Base-by-base conservation (phyloP, 2,113 vertebrate genomes). In the Nesoenas mayeri region DNA sequence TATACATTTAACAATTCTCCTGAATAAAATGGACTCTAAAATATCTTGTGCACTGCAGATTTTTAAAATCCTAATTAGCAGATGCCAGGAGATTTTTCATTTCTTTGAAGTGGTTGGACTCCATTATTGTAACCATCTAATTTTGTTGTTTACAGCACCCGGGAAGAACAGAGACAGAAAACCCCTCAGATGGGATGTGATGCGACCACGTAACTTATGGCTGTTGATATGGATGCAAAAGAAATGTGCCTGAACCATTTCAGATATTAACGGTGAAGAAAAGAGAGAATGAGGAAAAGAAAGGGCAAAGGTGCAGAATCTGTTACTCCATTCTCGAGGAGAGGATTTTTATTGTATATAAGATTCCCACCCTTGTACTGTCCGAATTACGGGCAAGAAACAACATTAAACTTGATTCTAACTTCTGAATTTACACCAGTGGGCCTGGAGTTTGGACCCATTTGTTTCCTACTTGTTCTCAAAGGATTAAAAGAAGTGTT, bases 21-120 rank as follows among this genome's bases (percentile, higher is more conserved):
- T 32, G 62, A 80, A 36, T 61, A 82, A 96, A 96, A 92, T 21
- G 42, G 28, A 38, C 77, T 40, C 5, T 50, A 40, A 65, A 40
- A 9, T 36, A 44, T 53, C 86, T 57, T 47, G 16, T 8, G 47
- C 5, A 6, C 22, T 78, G 70, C 34, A 64, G 53, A 9, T 65
- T 87, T 93, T 70, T 38, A 31, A 89, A 87, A 70, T 90, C 71
- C 94, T 60, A 69, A 65, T 81, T 79, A n/a, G 57, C 50, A 66
- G 60, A 12, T 62, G 40, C 61, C 53, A 31, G 15, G 22, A 6
- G 34, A 38, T 71, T 58, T 90, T 85, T 84, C 28, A 42, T 1
- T 60, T 61, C 64, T 88, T 85, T 40, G 62, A 48, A 48, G 81
- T 5, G 5, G 48, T 11, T 65, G 34, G 31, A 57, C 34, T 24